A percentile compares a stretch with the other conserved stretches of the same genome.
Conservation (phyloP, 2,888 invertebrate species). For the Aromia moschata region DNA sequence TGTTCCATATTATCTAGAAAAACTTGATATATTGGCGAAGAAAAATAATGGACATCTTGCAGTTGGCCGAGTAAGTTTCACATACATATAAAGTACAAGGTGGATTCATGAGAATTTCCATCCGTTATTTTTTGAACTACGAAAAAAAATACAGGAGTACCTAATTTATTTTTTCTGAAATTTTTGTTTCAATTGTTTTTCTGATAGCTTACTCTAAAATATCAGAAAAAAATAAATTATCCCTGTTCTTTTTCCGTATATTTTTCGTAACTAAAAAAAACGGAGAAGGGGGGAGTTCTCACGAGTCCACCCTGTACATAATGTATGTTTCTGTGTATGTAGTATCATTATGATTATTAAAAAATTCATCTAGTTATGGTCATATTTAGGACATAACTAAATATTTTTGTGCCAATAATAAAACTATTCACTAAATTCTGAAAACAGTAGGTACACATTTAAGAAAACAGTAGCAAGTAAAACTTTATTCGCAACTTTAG, state of each 20-base stretch:
- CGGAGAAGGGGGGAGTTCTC: too few species aligned
- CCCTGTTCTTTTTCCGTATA: neutral
- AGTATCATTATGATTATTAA: neutral
- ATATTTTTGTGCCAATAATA: too few species aligned
- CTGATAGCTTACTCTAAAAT: neutral
- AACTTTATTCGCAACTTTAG: neutral
- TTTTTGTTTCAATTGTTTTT: neutral
- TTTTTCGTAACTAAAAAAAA: too few species aligned
- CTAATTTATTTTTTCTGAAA: slow-evolving; percentile 2
- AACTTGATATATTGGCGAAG: slow-evolving; percentile 68
- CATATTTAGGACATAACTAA: too few species aligned
- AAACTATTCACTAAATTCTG: neutral
- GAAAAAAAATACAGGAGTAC: neutral
- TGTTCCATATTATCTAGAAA: slow-evolving; percentile 69
- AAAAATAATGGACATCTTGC: slow-evolving; percentile 71
- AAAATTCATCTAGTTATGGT: neutral
- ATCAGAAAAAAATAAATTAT: neutral
- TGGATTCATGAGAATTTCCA: too few species aligned
- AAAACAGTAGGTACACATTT: neutral
- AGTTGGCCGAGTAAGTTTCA: slow-evolving; percentile 55
- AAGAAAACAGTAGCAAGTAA: neutral
- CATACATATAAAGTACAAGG: too few species aligned
- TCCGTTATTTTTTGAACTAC: neutral
- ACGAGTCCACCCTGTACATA: too few species aligned
- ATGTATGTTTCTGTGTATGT: too few species aligned